A percentile compares a stretch with the other conserved stretches of the same genome.
Evolutionary conservation across 2,888 invertebrate genomes (phyloP).

Genomic region (Cephus pulcher): DNA sequence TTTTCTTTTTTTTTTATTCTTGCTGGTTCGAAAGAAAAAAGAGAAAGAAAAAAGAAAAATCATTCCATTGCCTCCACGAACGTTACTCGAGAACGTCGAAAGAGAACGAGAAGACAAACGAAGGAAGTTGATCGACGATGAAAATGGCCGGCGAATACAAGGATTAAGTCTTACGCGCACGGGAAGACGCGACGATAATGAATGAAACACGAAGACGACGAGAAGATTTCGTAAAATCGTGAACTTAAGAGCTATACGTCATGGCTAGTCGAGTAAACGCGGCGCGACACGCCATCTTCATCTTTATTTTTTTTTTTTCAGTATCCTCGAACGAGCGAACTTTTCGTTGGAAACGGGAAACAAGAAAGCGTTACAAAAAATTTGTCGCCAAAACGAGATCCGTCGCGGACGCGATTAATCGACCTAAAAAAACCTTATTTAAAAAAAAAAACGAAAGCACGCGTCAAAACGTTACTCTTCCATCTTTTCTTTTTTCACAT

Average conservation of each 20-base stretch:
- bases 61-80: not conserved
- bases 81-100: conserved; percentile 1
- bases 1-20: not conserved
- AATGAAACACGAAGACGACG: not conserved
- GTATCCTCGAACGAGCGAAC: not conserved
- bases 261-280: conserved; percentile 11
- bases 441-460: not conserved
- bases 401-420: not conserved
- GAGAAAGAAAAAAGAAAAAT: not conserved
- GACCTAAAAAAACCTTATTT: not conserved
- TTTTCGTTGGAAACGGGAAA: not conserved
- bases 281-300: not conserved
- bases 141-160: not conserved
- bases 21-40: not conserved
- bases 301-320: not conserved
- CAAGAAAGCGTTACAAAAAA: not conserved
- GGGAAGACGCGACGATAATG: not conserved
- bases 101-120: not conserved
- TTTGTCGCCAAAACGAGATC: not conserved
- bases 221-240: not conserved
- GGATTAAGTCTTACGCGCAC: not conserved
- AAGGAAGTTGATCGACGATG: not conserved
- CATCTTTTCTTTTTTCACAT: not conserved
- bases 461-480: not conserved
- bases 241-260: conserved; percentile 10